Evolutionary conservation across 30 jellyfish, hydroid and myxozoan genomes (phyloP), one percentile per base, ranked within the genome.

Genomic region (Aurelia sp.): DNA sequence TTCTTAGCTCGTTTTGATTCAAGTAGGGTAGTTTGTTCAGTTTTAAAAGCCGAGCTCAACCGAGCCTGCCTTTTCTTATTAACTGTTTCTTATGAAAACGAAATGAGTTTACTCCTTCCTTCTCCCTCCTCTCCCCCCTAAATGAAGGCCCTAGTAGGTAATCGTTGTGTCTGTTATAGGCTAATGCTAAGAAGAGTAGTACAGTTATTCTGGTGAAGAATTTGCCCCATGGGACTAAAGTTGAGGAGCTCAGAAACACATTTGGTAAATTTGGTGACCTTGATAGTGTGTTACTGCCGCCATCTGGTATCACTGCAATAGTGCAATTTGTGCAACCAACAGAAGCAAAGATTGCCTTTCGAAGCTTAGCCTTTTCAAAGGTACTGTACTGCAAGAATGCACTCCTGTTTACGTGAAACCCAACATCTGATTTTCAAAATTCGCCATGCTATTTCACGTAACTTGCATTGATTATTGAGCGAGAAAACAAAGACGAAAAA

Each of bases 301-400:
- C 99, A n/a, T 79, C 90, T 61, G 98, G 99, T 13, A 84, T 96
- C 30, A 90, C 99, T 13, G 99, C 97, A 11, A 86, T 96, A 23
- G 79, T 96, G 62, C 97, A 90, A 74, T 96, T 91, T 66, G 35
- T 61, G 27, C 90, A 77, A 63, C 95, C 97, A 21, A 96, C 87
- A 40, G 97, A 90, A 68, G 98, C 99, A 11, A 86, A 83, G 58
- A 52, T 86, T 40, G 99, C 99, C 3, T 96, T 96, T 71, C 71
- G 77, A 30, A 67, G 92, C 44, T 71, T 96, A 18, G 98, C 98
- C 0, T 96, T 76, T 64, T 73, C 98, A 40, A 96, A 90, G 95
- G 99, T 92, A 44, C 16, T 44, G 15, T 44, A 44, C 15, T 44
- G 55, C 55, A 44, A 44, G 15, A 44, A 44, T 44, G 55, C 50